These are phyloP conservation scores for Sternarchorhynchus goeldii DNA, from an alignment of 2,797 vertebrate genomes.

Conservation along the genomic window DNA sequence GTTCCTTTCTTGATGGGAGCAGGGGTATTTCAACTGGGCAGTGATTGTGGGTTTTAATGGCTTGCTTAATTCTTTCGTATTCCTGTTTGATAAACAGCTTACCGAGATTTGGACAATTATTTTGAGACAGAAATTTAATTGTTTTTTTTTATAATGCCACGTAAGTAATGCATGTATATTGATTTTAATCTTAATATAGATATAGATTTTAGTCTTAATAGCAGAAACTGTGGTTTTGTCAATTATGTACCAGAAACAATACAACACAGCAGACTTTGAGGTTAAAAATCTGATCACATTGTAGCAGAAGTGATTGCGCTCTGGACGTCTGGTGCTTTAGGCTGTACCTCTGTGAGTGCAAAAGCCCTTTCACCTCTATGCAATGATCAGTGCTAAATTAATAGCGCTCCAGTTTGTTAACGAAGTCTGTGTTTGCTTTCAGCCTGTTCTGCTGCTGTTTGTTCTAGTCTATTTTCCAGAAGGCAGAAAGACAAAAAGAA, in stretches of 20 bases:
- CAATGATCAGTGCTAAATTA: neutral
- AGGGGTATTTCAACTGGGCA: neutral
- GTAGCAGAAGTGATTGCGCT: neutral
- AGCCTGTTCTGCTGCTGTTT: neutral
- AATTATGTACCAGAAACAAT: neutral
- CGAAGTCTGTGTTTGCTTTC: neutral
- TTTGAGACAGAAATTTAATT: neutral
- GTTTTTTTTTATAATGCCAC: neutral
- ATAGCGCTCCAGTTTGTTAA: neutral
- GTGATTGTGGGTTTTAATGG: neutral
- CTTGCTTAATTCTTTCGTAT: neutral
- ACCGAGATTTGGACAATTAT: too few relatives aligned
- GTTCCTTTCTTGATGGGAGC: neutral
- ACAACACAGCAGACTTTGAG: neutral
- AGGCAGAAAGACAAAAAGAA: neutral
- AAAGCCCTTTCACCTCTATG: neutral
- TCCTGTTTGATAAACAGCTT: neutral
- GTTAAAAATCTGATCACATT: neutral
- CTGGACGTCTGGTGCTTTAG: neutral
- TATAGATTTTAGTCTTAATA: neutral
- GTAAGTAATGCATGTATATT: neutral
- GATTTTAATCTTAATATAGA: neutral
- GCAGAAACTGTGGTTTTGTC: slow-evolving; percentile 1
- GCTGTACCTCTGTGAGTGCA: neutral
- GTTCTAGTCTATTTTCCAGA: neutral